Evolutionary conservation across 2,888 invertebrate species (phyloP).

Genomic region (Macroteleia sp.): DNA sequence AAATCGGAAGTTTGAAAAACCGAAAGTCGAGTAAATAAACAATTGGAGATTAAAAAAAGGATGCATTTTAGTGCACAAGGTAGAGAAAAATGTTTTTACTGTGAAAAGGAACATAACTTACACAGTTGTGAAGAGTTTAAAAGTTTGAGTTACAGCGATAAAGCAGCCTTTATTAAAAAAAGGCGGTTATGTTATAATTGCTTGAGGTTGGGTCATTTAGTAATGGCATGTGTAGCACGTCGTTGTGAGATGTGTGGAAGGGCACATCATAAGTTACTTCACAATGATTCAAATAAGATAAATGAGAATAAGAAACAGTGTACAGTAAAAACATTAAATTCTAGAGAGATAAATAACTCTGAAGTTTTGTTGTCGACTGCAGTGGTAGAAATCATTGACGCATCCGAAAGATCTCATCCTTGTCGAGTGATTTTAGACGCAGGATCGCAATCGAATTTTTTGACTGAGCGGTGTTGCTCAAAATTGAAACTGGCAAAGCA

Average conservation of each 20-base stretch:
- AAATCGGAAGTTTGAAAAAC: not conserved
- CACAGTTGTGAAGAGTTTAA: conserved; percentile 12
- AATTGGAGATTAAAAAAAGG: not conserved
- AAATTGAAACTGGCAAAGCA: conserved; percentile 9
- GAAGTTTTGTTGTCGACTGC: conserved; percentile 40
- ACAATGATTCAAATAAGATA: not conserved
- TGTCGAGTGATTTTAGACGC: conserved; percentile 31
- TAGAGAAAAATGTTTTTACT: not conserved
- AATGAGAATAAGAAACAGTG: not conserved
- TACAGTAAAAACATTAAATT: conserved; percentile 8
- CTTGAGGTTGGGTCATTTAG: conserved; percentile 9
- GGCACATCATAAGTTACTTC: conserved; percentile 18
- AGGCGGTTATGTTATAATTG: conserved; percentile 28
- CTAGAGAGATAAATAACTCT: conserved; percentile 1
- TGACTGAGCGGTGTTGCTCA: conserved; percentile 5
- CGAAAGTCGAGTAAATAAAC: not conserved
- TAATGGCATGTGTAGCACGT: conserved; percentile 9
- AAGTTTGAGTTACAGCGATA: conserved; percentile 9
- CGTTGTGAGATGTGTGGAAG: conserved; percentile 18
- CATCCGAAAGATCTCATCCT: not conserved
- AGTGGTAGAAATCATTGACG: conserved; percentile 11
- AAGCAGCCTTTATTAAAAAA: conserved; percentile 17
- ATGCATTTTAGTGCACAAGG: not conserved
- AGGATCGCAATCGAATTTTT: conserved; percentile 35
- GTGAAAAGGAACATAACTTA: not conserved